These are phyloP conservation scores for Notocelia uddmanniana DNA, from an alignment of 2,888 invertebrate genomes.

Conservation along the genomic window DNA sequence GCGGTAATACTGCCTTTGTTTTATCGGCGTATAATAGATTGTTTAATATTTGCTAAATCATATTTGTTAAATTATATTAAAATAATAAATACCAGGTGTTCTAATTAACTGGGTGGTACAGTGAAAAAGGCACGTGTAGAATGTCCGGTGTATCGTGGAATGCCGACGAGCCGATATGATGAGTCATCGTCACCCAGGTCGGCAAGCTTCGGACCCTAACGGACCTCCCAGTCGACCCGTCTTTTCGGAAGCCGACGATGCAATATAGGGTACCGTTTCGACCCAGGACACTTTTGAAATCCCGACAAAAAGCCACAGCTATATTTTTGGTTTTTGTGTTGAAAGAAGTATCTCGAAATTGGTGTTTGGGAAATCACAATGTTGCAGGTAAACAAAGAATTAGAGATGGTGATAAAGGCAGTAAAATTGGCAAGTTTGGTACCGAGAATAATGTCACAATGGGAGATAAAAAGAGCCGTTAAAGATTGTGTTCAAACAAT, in stretches of 20 bases:
- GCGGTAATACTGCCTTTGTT: conserved; percentile 63
- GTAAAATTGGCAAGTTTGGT: conserved; percentile 42
- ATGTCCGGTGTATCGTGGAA: conserved; percentile 76
- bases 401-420: conserved; percentile 42
- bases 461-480: conserved; percentile 22
- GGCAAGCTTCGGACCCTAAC: conserved; percentile 49
- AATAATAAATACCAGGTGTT: conserved; percentile 45
- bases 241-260: conserved; percentile 47
- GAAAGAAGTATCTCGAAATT: conserved; percentile 41
- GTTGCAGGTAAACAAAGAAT: conserved; percentile 54
- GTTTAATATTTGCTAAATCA: conserved; percentile 44
- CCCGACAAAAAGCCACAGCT: conserved; percentile 55
- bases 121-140: conserved; percentile 60
- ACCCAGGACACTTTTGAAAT: conserved; percentile 54
- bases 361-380: conserved; percentile 47
- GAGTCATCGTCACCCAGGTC: conserved; percentile 70
- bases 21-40: conserved; percentile 52
- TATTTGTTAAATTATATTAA: conserved; percentile 40
- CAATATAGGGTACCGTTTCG: conserved; percentile 47
- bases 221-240: conserved; percentile 47
- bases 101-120: conserved; percentile 25
- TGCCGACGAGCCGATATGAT: conserved; percentile 66
- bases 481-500: conserved; percentile 45
- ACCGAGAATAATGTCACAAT: conserved; percentile 19
- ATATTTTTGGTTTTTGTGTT: conserved; percentile 55